These are phyloP conservation scores for Apus apus DNA, from an alignment of 2,113 vertebrate species.

Conservation along the genomic window DNA sequence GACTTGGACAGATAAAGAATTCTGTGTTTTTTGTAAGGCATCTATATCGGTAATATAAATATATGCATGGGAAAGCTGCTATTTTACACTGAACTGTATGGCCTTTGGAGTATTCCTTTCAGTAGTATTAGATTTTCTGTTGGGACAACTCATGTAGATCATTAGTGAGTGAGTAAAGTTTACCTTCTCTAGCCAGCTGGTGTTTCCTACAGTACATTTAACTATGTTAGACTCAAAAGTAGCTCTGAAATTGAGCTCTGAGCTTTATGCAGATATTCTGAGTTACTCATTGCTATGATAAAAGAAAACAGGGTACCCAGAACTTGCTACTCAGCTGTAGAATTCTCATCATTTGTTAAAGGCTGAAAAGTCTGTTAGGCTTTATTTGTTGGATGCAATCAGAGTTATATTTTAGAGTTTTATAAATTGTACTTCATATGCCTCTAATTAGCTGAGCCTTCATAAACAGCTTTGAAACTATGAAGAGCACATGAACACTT, in stretches of 20 bases:
- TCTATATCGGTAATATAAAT: not conserved
- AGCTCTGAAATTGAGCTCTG: not conserved
- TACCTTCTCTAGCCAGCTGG: not conserved
- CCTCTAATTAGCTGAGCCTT: slow-evolving; percentile 3
- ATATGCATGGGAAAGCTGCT: rapidly evolving
- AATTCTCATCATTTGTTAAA: not conserved
- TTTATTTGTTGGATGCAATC: not conserved
- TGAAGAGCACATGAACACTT: not conserved
- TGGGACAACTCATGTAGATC: not conserved
- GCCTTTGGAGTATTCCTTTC: not conserved
- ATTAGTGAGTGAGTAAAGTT: not conserved
- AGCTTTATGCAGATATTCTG: not conserved
- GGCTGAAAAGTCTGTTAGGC: not conserved
- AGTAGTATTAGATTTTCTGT: not conserved
- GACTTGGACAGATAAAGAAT: not conserved
- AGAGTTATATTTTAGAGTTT: not conserved
- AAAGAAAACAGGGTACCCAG: not conserved
- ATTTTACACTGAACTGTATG: not conserved
- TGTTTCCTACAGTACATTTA: not conserved
- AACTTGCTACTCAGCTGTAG: not conserved
- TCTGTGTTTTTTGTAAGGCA: not conserved
- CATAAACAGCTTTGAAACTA: not conserved
- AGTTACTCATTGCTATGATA: not conserved
- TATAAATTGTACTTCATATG: not conserved
- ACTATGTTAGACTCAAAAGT: not conserved